Percentiles rank a stretch among this genome's conserved stretches.
These are phyloP conservation scores for Spialia ferax DNA, from an alignment of 2,888 invertebrate species.

Conservation along the genomic window DNA sequence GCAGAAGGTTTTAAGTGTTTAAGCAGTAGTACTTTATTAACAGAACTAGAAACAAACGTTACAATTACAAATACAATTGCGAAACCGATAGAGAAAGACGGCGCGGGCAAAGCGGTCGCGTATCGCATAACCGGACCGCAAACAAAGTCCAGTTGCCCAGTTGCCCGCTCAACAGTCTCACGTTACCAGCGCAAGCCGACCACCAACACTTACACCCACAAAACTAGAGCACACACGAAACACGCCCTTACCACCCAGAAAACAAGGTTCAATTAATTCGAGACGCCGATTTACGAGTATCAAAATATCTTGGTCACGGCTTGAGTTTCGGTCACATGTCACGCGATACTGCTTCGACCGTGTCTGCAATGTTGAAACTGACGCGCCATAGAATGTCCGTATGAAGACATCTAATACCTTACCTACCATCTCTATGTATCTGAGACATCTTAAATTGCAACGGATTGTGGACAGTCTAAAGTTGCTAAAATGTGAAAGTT, in stretches of 20 bases:
- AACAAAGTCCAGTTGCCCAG: slow-evolving; percentile 53
- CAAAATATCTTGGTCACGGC: slow-evolving; percentile 25
- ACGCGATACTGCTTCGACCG: slow-evolving; percentile 30
- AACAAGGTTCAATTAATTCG: slow-evolving; percentile 13
- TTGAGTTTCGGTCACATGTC: slow-evolving; percentile 34
- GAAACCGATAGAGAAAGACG: slow-evolving; percentile 50
- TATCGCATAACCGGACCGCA: slow-evolving; percentile 57
- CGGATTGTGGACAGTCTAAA: slow-evolving; percentile 4
- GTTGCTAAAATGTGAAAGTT: slow-evolving; percentile 19
- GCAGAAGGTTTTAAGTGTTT: too few relatives aligned
- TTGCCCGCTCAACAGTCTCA: slow-evolving; percentile 65
- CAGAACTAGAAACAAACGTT: slow-evolving; percentile 41
- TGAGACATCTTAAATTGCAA: slow-evolving; percentile 24
- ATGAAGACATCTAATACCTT: slow-evolving; percentile 30
- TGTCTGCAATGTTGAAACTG: slow-evolving; percentile 27
- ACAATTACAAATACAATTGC: slow-evolving; percentile 35
- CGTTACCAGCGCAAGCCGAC: slow-evolving; percentile 53
- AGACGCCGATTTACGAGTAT: background rate
- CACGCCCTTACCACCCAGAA: slow-evolving; percentile 9
- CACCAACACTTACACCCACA: slow-evolving; percentile 48
- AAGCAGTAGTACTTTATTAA: too few relatives aligned
- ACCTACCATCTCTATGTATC: background rate
- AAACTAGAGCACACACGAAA: slow-evolving; percentile 29
- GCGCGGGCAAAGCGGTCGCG: slow-evolving; percentile 40
- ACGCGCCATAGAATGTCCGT: slow-evolving; percentile 21